Evolutionary conservation across 1,140 invertebrate species (phyloP).

Genomic region (Himalopsyche phryganea): DNA sequence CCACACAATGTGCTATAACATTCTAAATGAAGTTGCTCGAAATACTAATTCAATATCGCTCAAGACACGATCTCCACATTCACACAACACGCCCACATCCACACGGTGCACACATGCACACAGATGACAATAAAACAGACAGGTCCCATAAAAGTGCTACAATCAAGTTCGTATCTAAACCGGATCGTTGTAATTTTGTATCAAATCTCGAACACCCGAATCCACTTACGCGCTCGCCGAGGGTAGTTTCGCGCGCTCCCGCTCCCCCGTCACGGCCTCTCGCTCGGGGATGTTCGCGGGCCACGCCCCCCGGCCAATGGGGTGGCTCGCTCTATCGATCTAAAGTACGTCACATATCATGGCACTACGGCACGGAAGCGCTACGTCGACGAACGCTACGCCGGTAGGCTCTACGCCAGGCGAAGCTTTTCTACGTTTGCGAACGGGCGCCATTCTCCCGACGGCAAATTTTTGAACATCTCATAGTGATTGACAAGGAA

Average conservation of each 20-base stretch:
- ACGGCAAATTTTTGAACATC: too few relatives aligned
- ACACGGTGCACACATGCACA: background rate
- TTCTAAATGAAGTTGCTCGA: background rate
- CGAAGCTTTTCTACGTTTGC: conserved; percentile 1
- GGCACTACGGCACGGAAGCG: background rate
- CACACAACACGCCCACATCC: background rate
- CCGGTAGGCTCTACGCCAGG: background rate
- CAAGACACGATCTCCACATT: background rate
- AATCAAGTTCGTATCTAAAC: conserved; percentile 27
- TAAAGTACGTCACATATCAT: conserved; percentile 9
- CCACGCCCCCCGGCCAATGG: conserved; percentile 32
- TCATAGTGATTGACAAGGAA: too few relatives aligned
- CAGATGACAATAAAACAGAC: conserved; percentile 22
- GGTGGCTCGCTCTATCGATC: conserved; percentile 26
- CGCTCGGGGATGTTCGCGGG: conserved; percentile 8
- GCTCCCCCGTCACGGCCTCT: too few relatives aligned
- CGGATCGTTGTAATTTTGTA: conserved; percentile 29
- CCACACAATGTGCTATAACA: too few relatives aligned
- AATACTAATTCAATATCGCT: background rate
- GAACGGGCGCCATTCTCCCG: conserved; percentile 15
- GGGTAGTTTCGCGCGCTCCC: background rate
- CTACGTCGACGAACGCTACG: background rate
- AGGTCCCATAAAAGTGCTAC: conserved; percentile 15
- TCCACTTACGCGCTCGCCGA: conserved; percentile 16
- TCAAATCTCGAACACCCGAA: conserved; percentile 28